phyloP scores from a whole-genome alignment of 2,113 vertebrate species.

The Halcyon senegalensis region DNA sequence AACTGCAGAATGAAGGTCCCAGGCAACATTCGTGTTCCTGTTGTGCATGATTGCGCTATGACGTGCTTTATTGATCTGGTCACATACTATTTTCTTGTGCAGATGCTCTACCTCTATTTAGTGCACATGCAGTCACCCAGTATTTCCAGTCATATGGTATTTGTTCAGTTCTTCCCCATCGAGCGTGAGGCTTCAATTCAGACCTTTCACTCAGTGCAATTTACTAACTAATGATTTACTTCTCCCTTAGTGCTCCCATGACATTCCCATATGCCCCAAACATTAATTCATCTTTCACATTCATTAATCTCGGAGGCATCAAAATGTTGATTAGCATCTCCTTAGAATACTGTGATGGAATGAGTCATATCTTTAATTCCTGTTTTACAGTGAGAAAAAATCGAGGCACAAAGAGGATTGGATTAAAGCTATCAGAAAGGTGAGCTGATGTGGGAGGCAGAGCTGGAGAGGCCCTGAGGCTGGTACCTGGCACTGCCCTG shows the following conservation, averaged over 20 bases:
- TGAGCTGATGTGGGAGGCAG: neutral
- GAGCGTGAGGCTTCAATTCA: neutral
- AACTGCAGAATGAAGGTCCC: neutral
- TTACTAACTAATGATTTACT: slow-evolving; percentile 30
- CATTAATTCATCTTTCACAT: neutral
- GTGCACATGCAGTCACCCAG: neutral
- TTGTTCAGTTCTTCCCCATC: neutral
- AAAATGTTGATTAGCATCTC: slow-evolving; percentile 14
- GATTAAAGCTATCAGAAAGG: neutral
- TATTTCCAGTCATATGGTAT: neutral
- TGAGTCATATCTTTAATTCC: neutral
- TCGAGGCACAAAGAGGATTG: neutral
- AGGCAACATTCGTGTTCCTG: neutral
- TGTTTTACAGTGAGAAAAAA: neutral
- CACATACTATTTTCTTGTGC: neutral
- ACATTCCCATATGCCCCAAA: slow-evolving; percentile 11
- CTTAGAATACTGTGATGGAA: neutral
- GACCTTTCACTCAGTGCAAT: neutral
- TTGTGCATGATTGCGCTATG: neutral
- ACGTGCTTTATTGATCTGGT: neutral
- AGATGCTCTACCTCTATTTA: neutral
- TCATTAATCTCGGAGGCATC: neutral
- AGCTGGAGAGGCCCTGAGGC: neutral
- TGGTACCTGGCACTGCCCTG: neutral
- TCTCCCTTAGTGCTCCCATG: neutral